These are phyloP conservation scores for Isichthys henryi DNA, from an alignment of 2,113 vertebrate genomes.

Conservation along the genomic window DNA sequence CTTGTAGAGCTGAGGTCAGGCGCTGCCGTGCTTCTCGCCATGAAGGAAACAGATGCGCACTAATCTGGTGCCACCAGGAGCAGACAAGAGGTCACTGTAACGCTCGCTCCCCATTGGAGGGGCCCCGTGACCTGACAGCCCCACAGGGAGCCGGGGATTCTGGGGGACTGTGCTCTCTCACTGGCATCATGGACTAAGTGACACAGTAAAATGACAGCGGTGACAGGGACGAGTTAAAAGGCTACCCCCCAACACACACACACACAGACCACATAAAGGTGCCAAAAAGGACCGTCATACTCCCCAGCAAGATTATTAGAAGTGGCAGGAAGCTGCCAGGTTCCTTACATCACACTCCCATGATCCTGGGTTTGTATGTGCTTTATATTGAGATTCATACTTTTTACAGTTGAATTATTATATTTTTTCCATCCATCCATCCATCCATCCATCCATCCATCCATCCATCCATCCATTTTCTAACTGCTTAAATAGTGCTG, in stretches of 20 bases:
- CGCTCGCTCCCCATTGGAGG: not conserved
- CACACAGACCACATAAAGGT: not conserved
- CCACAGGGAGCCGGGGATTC: not conserved
- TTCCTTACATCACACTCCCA: not conserved
- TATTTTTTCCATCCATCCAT: not conserved
- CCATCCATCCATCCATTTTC: not conserved
- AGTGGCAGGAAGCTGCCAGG: not conserved
- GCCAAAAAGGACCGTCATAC: not conserved
- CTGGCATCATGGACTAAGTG: conserved; percentile 33
- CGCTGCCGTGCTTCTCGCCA: not conserved
- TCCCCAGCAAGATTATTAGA: not conserved
- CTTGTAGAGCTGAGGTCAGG: not conserved
- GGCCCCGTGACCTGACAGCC: not conserved
- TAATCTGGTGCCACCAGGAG: not conserved
- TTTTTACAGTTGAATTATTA: not conserved
- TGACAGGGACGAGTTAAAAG: conserved; percentile 23
- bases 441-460: no score
- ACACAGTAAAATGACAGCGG: conserved; percentile 30
- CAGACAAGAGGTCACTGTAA: not conserved
- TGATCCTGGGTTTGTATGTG: not conserved
- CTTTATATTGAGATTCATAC: not conserved
- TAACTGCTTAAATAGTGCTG: not conserved
- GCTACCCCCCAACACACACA: not conserved
- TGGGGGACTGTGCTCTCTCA: conserved; percentile 4
- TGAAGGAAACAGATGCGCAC: not conserved